Conservation (phyloP, 2,797 vertebrate species). For the Crocodylus rhombifer region DNA sequence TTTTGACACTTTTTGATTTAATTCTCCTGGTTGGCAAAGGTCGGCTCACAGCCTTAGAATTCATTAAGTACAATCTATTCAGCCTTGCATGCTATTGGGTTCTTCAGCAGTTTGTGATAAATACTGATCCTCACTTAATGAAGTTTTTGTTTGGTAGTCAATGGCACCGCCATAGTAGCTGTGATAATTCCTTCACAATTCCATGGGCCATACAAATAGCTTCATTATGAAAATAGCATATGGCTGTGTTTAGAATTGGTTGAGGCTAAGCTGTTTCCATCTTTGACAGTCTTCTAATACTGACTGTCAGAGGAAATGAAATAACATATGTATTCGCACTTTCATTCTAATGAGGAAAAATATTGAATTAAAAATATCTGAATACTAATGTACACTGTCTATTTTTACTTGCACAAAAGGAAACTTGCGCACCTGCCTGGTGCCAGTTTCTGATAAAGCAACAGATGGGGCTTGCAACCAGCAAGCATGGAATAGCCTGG, state of each 20-base stretch:
- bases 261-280: background rate
- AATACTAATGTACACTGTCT: background rate
- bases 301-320: constrained; percentile 20
- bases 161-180: constrained; percentile 26
- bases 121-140: constrained; percentile 39
- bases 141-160: constrained; percentile 22
- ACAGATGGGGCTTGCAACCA: background rate
- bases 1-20: constrained; percentile 41
- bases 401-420: background rate
- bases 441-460: background rate
- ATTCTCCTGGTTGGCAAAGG: constrained; percentile 37
- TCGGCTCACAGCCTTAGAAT: constrained; percentile 23
- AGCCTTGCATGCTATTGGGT: background rate
- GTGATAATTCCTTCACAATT: constrained; percentile 37
- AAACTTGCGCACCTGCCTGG: background rate
- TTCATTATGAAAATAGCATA: constrained; percentile 9
- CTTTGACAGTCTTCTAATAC: constrained; percentile 1
- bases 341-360: constrained; percentile 32
- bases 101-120: background rate
- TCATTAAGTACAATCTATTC: constrained; percentile 28
- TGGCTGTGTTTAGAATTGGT: background rate
- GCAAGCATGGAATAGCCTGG: background rate
- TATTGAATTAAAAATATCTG: background rate
- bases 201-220: background rate
- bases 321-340: background rate